Conservation (phyloP, 2,113 vertebrate genomes). For the Pithys albifrons region DNA sequence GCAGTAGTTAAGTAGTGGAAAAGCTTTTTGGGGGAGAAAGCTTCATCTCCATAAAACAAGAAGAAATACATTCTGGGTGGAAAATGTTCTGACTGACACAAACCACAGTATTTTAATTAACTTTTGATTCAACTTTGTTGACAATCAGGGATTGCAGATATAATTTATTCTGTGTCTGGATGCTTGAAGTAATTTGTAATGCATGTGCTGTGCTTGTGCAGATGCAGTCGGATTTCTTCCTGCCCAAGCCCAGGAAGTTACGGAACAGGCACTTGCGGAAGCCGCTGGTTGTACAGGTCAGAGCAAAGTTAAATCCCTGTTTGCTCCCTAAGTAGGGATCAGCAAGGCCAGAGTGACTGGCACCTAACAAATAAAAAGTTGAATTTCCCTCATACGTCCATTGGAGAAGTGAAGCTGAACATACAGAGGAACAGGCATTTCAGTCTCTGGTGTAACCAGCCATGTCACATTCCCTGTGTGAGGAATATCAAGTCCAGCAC, state of each 20-base stretch:
- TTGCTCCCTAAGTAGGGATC: neutral
- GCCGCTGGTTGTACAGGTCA: constrained; percentile 95
- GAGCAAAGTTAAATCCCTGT: neutral
- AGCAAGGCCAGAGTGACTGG: neutral
- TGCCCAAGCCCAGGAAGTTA: constrained; percentile 88
- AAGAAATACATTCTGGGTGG: neutral
- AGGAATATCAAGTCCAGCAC: neutral
- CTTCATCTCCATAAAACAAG: neutral
- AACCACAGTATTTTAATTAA: neutral
- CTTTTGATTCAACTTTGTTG: neutral
- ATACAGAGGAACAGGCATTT: neutral
- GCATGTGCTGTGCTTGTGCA: constrained; percentile 21
- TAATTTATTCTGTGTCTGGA: neutral
- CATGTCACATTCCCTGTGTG: neutral
- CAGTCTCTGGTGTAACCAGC: neutral
- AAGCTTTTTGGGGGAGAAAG: neutral
- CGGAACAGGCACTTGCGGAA: constrained; percentile 91
- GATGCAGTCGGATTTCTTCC: constrained; percentile 93
- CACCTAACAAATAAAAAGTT: neutral
- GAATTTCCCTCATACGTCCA: neutral
- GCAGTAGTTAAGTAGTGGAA: neutral
- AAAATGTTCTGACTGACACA: neutral
- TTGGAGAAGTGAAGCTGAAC: neutral
- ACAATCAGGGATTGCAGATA: neutral
- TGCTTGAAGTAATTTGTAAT: neutral